phyloP scores from a whole-genome alignment of 92 coral and sea anemone species.

The Palythoa grandiflora region DNA sequence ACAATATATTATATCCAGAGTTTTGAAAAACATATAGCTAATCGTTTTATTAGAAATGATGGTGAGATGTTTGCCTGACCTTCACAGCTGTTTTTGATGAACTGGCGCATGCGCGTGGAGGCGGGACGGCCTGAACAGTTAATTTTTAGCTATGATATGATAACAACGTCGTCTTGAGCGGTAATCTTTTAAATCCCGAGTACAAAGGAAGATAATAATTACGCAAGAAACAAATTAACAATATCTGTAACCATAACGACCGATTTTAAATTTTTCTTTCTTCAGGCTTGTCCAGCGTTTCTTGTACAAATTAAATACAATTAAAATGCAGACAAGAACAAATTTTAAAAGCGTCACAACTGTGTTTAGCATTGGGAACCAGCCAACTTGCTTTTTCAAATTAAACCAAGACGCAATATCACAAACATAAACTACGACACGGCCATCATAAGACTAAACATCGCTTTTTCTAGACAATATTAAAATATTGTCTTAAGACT shows the following conservation, averaged over 20 bases:
- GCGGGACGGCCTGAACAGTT: not conserved
- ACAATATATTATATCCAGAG: constrained; percentile 11
- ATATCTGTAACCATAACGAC: constrained; percentile 3
- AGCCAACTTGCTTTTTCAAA: constrained; percentile 53
- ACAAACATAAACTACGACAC: constrained; percentile 46
- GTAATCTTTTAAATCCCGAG: constrained; percentile 36
- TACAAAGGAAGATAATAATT: constrained; percentile 5
- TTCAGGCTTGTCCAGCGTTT: not conserved
- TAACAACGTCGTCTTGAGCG: constrained; percentile 1
- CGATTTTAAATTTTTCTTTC: not conserved
- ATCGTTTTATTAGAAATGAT: constrained; percentile 37
- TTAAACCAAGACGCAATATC: constrained; percentile 44
- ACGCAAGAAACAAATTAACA: not conserved
- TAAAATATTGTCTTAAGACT: constrained; percentile 4
- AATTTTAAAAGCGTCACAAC: not conserved
- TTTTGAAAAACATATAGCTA: not conserved
- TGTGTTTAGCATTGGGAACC: constrained; percentile 22
- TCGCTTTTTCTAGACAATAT: not conserved
- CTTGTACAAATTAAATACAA: not conserved
- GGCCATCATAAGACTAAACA: constrained; percentile 6
- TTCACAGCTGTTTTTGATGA: constrained; percentile 27
- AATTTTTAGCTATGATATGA: not conserved
- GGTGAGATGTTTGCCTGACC: not conserved
- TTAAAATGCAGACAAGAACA: not conserved
- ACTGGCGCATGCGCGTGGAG: constrained; percentile 32